Base-by-base conservation (phyloP, 2,797 vertebrate genomes). In the Peromyscus attwateri region DNA sequence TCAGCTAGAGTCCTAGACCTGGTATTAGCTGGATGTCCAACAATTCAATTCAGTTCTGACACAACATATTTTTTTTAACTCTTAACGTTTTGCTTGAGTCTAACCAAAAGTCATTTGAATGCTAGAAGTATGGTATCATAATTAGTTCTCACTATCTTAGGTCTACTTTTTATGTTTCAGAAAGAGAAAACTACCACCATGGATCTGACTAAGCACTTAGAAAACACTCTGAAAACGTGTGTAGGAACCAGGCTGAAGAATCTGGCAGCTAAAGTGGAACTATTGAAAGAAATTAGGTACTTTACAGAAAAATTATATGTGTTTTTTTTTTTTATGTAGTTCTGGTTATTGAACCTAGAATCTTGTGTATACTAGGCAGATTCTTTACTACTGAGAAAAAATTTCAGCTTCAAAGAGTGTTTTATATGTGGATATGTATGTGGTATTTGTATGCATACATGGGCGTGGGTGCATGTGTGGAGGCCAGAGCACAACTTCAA, bases 241-340 rank as follows among this genome's bases (percentile, higher is more conserved):
- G 77, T 98, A 82, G 98, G 98, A 96, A 98, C 80, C 17, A 98
- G 98, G 97, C 91, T 98, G n/a, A 98, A 95, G 95, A 97, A 57
- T 87, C 98, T 99, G 98, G 97, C 98, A 87, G 96, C 97, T 87
- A 98, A 98, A 66, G 95, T 98, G 94, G 97, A 99, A 95, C 92
- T 94, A 23, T 34, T 98, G 16, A 98, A 98, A 98, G 98, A 97
- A 97, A 64, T 97, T n/a, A 98, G 98, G 98, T 98, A 96, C 81
- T 95, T 64, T n/a, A 83, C 73, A 60, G 13, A 21, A n/a, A 71
- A 73, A 64, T 79, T 73, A 29, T 34, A 6, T 91, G 6, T 81
- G 9, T 46, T 49, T 49, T 52, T 52, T 46, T 5, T 71, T 37
- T 68, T 46, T 82, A 17, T 68, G 16, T 27, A 71, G 64, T 66